A percentile compares a stretch with the other conserved stretches of the same genome.
phyloP scores from a whole-genome alignment of 1,140 invertebrate species.

The Pogonomyrmex barbatus region DNA sequence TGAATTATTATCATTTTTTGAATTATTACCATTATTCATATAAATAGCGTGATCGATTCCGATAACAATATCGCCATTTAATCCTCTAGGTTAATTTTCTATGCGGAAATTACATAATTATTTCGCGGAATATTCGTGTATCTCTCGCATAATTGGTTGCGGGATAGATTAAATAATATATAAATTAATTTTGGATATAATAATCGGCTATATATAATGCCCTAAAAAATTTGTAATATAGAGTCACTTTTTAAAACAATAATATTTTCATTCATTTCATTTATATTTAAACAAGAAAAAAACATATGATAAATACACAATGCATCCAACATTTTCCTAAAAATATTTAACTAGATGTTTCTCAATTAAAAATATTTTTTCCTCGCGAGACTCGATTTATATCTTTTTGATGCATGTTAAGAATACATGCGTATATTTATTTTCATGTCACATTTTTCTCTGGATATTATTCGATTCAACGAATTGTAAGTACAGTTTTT shows the following conservation, averaged over 20 bases:
- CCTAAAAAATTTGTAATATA: not conserved
- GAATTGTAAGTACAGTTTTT: not conserved
- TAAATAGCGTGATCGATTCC: constrained; percentile 13
- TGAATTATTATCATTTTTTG: constrained; percentile 19
- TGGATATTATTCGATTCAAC: not conserved
- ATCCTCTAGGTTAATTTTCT: constrained; percentile 56
- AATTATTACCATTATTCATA: constrained; percentile 19
- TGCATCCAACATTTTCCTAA: not conserved
- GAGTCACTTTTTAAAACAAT: constrained; percentile 18
- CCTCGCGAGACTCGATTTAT: not conserved
- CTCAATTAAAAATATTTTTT: constrained; percentile 1
- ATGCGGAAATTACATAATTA: constrained; percentile 52
- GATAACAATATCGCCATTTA: constrained; percentile 49
- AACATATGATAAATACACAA: not conserved
- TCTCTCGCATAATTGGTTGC: constrained; percentile 23
- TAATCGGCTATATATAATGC: constrained; percentile 9
- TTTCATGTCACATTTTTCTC: not conserved
- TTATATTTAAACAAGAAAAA: constrained; percentile 12
- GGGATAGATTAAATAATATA: constrained; percentile 45
- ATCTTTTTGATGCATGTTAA: not conserved
- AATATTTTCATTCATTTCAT: not conserved
- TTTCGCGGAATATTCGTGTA: constrained; percentile 30
- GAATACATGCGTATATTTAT: not conserved
- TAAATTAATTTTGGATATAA: constrained; percentile 30
- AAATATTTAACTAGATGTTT: not conserved